A percentile compares a stretch with the other conserved stretches of the same genome.
Conservation (phyloP, 2,888 invertebrate species). For the Tachystola acroxantha region DNA sequence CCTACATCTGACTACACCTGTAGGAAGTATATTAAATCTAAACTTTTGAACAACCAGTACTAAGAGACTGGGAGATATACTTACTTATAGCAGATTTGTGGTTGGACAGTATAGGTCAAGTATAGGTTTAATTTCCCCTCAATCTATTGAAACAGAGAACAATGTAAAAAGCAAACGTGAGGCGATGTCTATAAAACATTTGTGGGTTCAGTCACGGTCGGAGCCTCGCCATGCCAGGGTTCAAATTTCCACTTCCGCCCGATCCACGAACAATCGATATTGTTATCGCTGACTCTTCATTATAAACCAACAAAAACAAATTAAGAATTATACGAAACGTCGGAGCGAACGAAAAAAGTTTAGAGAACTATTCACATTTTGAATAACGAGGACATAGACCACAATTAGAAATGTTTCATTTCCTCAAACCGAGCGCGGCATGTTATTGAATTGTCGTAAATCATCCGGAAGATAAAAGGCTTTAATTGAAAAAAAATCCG, state of each 20-base stretch:
- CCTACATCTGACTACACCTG: not conserved
- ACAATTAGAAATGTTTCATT: constrained; percentile 32
- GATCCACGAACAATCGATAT: constrained; percentile 68
- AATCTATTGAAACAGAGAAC: constrained; percentile 42
- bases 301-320: constrained; percentile 60
- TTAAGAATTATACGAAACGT: constrained; percentile 38
- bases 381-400: constrained; percentile 22
- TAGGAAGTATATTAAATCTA: too few species aligned
- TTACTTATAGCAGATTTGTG: not conserved
- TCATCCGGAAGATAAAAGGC: constrained; percentile 62
- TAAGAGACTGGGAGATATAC: too few species aligned
- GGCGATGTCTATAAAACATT: constrained; percentile 46
- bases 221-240: constrained; percentile 54
- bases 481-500: constrained; percentile 64
- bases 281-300: constrained; percentile 60
- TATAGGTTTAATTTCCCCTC: constrained; percentile 26
- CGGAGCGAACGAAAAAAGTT: constrained; percentile 31
- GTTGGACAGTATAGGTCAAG: constrained; percentile 23
- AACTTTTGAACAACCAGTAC: too few species aligned
- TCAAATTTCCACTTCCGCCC: constrained; percentile 70
- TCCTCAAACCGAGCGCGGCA: constrained; percentile 21
- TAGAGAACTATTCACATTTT: constrained; percentile 17
- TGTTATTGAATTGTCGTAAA: constrained; percentile 49
- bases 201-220: constrained; percentile 68
- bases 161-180: constrained; percentile 52